Conservation (phyloP, 2,888 invertebrate genomes). For the Alviniconcha strummeri region DNA sequence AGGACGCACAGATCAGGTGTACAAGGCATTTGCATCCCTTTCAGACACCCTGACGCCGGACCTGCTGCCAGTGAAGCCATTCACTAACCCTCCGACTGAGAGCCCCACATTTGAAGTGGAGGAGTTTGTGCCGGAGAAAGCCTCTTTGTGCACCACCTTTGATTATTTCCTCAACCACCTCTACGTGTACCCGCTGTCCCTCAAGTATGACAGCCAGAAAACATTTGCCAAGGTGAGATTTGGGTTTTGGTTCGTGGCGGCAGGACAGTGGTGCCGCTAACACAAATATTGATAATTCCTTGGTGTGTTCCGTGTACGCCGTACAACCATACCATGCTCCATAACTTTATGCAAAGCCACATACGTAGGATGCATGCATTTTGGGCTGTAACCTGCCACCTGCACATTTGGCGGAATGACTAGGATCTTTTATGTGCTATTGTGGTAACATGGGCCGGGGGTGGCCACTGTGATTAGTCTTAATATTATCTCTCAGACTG, state of each 20-base stretch:
- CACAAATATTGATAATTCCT: not conserved
- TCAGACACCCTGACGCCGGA: conserved; percentile 89
- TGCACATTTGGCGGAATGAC: too few species aligned
- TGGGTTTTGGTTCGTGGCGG: too few species aligned
- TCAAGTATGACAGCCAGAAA: conserved; percentile 94
- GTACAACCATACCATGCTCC: not conserved
- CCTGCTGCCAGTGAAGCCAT: conserved; percentile 88
- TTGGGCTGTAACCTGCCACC: too few species aligned
- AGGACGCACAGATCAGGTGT: not conserved
- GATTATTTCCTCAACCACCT: conserved; percentile 91
- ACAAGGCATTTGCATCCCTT: not conserved
- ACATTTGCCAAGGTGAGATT: conserved; percentile 82
- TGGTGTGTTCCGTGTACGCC: not conserved
- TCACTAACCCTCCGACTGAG: conserved; percentile 83
- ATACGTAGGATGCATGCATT: too few species aligned
- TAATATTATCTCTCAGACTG: too few species aligned
- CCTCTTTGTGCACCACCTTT: conserved; percentile 80
- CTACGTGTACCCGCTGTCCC: conserved; percentile 90
- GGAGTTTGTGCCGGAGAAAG: conserved; percentile 79
- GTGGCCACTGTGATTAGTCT: too few species aligned
- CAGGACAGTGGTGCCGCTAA: not conserved
- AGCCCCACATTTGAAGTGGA: conserved; percentile 89
- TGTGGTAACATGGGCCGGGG: too few species aligned
- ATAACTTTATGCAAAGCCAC: not conserved
- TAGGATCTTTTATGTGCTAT: too few species aligned